These are phyloP conservation scores for Aurelia coerulea DNA, from an alignment of 30 jellyfish, hydroid and myxozoan genomes.

Conservation along the genomic window DNA sequence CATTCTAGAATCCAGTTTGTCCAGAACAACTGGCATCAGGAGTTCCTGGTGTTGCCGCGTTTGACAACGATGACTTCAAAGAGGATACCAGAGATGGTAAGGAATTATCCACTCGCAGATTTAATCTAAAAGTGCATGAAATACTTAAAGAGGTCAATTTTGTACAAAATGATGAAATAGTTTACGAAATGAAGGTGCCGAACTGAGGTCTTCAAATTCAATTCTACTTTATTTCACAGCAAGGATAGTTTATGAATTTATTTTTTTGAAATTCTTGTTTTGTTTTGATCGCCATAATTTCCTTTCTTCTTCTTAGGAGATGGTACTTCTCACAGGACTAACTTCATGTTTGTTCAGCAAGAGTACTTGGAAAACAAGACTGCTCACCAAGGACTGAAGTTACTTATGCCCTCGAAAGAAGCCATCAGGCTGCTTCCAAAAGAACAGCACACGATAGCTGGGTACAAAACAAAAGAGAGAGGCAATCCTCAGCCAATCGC, in stretches of 20 bases:
- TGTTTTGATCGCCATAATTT: too few relatives aligned
- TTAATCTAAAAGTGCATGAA: too few relatives aligned
- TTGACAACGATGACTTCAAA: slow-evolving; percentile 52
- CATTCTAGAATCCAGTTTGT: slow-evolving; percentile 3
- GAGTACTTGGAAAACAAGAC: slow-evolving; percentile 14
- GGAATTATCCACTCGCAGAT: too few relatives aligned
- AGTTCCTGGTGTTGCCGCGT: slow-evolving; percentile 42
- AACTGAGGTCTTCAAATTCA: too few relatives aligned
- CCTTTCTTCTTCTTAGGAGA: slow-evolving; percentile 1
- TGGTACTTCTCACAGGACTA: slow-evolving; percentile 56
- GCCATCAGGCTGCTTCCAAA: slow-evolving; percentile 24
- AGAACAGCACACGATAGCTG: slow-evolving; percentile 26
- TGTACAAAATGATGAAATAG: too few relatives aligned
- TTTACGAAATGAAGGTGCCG: too few relatives aligned
- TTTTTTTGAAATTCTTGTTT: too few relatives aligned
- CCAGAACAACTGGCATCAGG: slow-evolving; percentile 39
- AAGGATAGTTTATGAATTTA: too few relatives aligned
- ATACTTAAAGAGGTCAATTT: too few relatives aligned
- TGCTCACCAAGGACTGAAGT: slow-evolving; percentile 18
- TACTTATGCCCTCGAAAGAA: slow-evolving; percentile 26
- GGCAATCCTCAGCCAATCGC: slow-evolving; percentile 30
- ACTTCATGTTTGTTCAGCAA: slow-evolving; percentile 34
- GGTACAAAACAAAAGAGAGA: slow-evolving; percentile 28
- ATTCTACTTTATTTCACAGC: too few relatives aligned
- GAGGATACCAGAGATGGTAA: slow-evolving; percentile 31